Base-by-base conservation (phyloP, 2,113 vertebrate species). In the Odocoileus hemionus region DNA sequence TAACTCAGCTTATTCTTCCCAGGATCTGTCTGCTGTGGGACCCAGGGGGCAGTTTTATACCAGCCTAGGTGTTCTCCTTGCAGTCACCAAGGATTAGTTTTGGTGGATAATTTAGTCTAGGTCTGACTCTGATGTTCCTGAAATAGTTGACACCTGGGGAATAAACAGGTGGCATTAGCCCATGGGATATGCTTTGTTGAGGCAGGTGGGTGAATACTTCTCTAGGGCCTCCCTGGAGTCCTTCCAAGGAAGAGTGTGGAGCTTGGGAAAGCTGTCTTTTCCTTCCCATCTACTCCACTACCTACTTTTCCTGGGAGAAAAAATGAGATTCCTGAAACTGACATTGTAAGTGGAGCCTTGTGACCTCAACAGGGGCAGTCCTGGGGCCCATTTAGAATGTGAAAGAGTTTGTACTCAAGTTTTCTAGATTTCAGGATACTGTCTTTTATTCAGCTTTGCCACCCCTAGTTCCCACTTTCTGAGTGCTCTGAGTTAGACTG, bases 401-500 rank as follows among this genome's bases (percentile, higher is more conserved):
- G 28, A 43, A 92, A 26, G 57, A 47, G 8, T 64, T 64, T 82
- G 97, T 97, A 92, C 10, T 36, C 61, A 86, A 97, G 28, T 96
- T 98, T 96, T 43, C 33, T 67, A 94, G 57, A 70, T 95, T 98
- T 96, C 70, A 97, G 93, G 67, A 97, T 87, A 0, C 94, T 87
- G 57, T 93, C 94, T 79, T 94, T 95, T 93, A 90, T 84, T 87
- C 91, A 39, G 55, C 61, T 33, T 97, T 97, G 28, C 85, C 21
- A 89, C 85, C 23, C 47, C 61, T 52, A 19, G 80, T 95, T 96
- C 67, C 0, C 58, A 97, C 76, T 55, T 97, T 86, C 58, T 90
- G 80, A 84, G 57, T 86, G 45, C 91, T 86, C 97, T 97, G 91
- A 97, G 82, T 33, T 98, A 93, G 76, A 97, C 94, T 94, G 92